Conservation (phyloP, 2,797 vertebrate species). For the Anguilla megastoma region DNA sequence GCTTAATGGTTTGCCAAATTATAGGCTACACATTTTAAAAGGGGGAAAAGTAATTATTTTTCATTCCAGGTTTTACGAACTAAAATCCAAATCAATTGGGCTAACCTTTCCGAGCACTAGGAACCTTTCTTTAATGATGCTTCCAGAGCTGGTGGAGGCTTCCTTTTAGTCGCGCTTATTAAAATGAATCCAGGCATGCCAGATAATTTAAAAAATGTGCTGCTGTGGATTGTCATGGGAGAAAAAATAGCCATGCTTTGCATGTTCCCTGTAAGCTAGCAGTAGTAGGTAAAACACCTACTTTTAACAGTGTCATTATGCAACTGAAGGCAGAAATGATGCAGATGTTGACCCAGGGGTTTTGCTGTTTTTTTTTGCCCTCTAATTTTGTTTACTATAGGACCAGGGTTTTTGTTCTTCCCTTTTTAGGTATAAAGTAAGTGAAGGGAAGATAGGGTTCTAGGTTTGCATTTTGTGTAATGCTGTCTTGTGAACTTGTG, state of each 20-base stretch:
- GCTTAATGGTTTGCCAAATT: neutral
- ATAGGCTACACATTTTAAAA: neutral
- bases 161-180: neutral
- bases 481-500: neutral
- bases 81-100: neutral
- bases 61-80: neutral
- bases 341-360: too few species aligned
- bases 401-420: neutral
- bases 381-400: neutral
- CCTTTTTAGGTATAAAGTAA: neutral
- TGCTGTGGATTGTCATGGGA: neutral
- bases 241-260: neutral
- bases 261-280: neutral
- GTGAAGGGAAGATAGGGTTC: neutral
- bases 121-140: neutral
- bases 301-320: neutral
- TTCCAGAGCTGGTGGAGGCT: neutral
- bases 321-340: neutral
- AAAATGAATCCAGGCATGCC: neutral
- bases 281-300: neutral
- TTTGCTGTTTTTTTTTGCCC: too few species aligned
- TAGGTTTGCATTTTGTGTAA: neutral
- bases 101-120: neutral
- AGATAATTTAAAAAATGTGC: neutral
- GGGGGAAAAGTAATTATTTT: neutral